Evolutionary conservation across 2,113 vertebrate species (phyloP).

Genomic region (Cygnus atratus): DNA sequence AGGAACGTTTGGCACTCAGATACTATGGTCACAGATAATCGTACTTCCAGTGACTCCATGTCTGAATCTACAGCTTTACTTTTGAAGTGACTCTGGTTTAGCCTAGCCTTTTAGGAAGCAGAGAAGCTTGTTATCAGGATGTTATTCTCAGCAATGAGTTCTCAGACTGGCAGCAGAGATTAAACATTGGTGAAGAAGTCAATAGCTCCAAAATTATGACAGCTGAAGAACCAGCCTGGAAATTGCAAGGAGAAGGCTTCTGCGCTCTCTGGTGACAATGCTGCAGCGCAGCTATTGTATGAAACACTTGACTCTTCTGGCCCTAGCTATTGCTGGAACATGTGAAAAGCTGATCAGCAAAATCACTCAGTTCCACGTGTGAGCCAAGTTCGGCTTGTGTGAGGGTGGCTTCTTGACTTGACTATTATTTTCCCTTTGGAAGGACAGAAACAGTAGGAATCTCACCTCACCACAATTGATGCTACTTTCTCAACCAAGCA

Average conservation of each 20-base stretch:
- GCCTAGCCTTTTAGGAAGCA: not conserved
- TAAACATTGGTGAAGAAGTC: not conserved
- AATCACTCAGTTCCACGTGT: not conserved
- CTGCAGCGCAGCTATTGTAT: fast-evolving
- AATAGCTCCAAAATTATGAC: not conserved
- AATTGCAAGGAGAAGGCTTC: not conserved
- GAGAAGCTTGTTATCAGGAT: not conserved
- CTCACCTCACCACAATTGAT: not conserved
- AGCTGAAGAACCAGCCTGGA: not conserved
- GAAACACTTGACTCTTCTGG: not conserved
- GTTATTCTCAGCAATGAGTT: not conserved
- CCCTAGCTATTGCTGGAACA: not conserved
- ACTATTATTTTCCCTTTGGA: not conserved
- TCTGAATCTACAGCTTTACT: not conserved
- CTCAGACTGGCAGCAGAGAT: not conserved
- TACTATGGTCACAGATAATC: fast-evolving
- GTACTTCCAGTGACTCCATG: not conserved
- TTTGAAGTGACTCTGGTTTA: not conserved
- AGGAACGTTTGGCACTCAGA: not conserved
- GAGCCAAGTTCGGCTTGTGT: not conserved
- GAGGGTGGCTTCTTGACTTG: not conserved
- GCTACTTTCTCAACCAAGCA: not conserved
- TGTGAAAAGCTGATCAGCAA: not conserved
- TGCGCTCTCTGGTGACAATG: fast-evolving
- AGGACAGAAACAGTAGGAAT: not conserved